Conservation (phyloP, 1,140 invertebrate genomes). For the Caenorhabditis briggsae region DNA sequence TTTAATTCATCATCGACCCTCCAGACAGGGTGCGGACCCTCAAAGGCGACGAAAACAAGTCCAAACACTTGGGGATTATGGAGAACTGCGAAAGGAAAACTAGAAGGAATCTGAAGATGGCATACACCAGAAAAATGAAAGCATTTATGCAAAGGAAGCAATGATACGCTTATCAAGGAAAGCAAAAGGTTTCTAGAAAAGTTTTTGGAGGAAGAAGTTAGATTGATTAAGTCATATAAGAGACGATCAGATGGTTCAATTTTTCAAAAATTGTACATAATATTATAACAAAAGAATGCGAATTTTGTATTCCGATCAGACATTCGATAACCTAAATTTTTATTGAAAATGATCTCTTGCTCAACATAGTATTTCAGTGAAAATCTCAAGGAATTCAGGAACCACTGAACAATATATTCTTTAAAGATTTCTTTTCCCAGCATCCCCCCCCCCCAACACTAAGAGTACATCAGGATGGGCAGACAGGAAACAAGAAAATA, state of each 20-base stretch:
- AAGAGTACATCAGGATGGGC: conserved; percentile 16
- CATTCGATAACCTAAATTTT: no score
- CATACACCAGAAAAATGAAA: not conserved
- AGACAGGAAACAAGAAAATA: conserved; percentile 25
- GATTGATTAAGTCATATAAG: no score
- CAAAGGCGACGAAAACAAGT: not conserved
- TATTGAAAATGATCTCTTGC: no score
- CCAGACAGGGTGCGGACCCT: not conserved
- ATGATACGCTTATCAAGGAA: no score
- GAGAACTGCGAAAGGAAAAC: not conserved
- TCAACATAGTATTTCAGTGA: no score
- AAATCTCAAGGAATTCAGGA: no score
- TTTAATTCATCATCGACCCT: conserved; percentile 27
- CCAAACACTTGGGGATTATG: not conserved
- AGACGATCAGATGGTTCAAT: no score
- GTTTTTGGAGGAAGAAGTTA: no score
- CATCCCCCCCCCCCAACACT: not conserved
- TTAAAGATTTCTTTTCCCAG: not conserved
- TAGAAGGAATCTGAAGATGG: not conserved
- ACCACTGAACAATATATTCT: not conserved
- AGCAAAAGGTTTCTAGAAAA: no score
- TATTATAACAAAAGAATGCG: no score
- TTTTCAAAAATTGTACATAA: no score
- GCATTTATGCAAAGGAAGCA: not conserved
- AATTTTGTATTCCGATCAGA: no score